Conservation (phyloP, 2,888 invertebrate genomes). For the Hanleya hanleyi region DNA sequence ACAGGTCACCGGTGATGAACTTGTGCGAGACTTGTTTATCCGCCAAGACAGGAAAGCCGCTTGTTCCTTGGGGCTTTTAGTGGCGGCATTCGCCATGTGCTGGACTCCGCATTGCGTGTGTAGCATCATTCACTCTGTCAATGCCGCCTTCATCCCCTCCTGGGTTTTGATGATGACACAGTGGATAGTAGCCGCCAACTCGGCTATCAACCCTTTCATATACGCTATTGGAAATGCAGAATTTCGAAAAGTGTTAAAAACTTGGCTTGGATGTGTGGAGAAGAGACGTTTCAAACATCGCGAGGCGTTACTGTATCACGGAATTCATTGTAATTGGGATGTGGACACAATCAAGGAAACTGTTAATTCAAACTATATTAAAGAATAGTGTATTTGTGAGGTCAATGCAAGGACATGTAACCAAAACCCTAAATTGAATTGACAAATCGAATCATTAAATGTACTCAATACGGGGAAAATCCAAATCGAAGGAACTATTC, state of each 20-base stretch:
- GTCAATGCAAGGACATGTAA: too few species aligned
- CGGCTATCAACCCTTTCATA: conserved; percentile 61
- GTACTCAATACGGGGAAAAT: too few species aligned
- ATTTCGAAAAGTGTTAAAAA: conserved; percentile 49
- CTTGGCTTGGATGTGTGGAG: conserved; percentile 33
- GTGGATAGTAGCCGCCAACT: conserved; percentile 56
- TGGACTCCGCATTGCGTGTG: conserved; percentile 58
- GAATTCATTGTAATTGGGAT: background rate
- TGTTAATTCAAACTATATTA: background rate
- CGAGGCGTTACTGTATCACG: background rate
- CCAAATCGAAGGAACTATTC: too few species aligned
- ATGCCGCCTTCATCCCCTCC: conserved; percentile 36
- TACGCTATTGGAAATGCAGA: conserved; percentile 60
- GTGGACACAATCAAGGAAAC: background rate
- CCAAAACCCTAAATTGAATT: too few species aligned
- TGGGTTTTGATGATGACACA: conserved; percentile 44
- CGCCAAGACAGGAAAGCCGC: conserved; percentile 65
- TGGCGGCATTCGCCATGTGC: conserved; percentile 55
- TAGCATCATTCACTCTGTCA: conserved; percentile 44
- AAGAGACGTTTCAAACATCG: background rate
- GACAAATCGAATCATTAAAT: too few species aligned
- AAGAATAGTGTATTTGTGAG: background rate
- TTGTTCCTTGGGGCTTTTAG: conserved; percentile 53
- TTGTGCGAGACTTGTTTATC: conserved; percentile 55
- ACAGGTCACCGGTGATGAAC: conserved; percentile 47